Evolutionary conservation across 2,888 invertebrate species (phyloP).

Genomic region (Andrena marginata): DNA sequence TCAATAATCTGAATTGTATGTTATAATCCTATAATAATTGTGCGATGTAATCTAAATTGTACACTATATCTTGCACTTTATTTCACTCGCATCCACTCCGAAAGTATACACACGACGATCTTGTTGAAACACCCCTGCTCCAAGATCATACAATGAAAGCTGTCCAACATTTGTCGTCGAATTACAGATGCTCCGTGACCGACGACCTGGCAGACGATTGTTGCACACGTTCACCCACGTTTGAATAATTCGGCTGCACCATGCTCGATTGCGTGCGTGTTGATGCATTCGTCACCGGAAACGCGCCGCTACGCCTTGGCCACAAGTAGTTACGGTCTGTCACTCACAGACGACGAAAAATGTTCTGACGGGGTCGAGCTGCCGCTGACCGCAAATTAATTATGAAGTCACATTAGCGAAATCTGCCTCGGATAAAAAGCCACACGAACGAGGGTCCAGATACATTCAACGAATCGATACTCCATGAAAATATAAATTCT

Average conservation of each 20-base stretch:
- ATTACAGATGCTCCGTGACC: slow-evolving; percentile 16
- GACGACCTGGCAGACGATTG: slow-evolving; percentile 10
- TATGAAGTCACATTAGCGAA: slow-evolving; percentile 56
- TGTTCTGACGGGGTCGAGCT: slow-evolving; percentile 24
- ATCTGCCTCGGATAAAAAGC: neutral
- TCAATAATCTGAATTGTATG: too few species aligned
- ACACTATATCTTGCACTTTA: too few species aligned
- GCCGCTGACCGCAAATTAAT: slow-evolving; percentile 66
- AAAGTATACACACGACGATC: too few species aligned
- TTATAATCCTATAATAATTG: too few species aligned
- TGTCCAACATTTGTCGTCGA: slow-evolving; percentile 8
- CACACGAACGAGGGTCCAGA: neutral
- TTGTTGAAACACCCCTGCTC: too few species aligned
- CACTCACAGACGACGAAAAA: slow-evolving; percentile 51
- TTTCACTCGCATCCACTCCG: too few species aligned
- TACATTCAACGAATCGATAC: slow-evolving; percentile 4
- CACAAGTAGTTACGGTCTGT: slow-evolving; percentile 47
- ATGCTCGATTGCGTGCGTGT: neutral
- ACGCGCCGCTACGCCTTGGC: slow-evolving; percentile 1
- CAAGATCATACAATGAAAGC: neutral
- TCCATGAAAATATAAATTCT: neutral
- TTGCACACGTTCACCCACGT: slow-evolving; percentile 22
- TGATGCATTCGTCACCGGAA: slow-evolving; percentile 19
- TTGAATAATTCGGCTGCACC: slow-evolving; percentile 37
- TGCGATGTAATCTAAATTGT: too few species aligned